A percentile compares a stretch with the other conserved stretches of the same genome.
phyloP scores from a whole-genome alignment of 2,797 vertebrate species.

The Gouania willdenowi region DNA sequence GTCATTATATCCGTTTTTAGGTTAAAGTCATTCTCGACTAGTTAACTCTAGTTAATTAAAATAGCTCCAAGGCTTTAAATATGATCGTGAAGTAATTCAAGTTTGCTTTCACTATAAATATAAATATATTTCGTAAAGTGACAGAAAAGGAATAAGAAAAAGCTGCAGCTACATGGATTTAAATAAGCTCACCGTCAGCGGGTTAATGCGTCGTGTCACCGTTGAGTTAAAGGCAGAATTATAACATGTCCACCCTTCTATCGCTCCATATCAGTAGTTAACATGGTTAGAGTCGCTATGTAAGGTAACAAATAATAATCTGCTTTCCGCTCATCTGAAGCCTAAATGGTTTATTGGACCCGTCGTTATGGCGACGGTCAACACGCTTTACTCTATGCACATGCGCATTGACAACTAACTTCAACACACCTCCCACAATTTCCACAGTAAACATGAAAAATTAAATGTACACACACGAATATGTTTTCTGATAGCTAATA shows the following conservation, averaged over 20 bases:
- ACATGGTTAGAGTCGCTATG: slow-evolving; percentile 1
- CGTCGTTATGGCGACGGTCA: slow-evolving; percentile 74
- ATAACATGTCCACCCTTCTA: not conserved
- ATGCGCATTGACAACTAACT: no score
- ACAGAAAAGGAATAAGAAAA: no score
- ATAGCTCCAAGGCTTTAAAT: no score
- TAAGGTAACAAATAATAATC: slow-evolving; percentile 63
- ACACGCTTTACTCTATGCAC: slow-evolving; percentile 61
- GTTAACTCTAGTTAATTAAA: no score
- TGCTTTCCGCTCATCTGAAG: slow-evolving; percentile 29
- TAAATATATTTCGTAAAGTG: no score
- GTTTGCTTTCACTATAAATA: no score
- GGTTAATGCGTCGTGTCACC: slow-evolving; percentile 1
- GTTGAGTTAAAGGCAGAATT: not conserved
- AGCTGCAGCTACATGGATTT: no score
- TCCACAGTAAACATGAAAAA: not conserved
- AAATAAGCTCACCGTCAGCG: slow-evolving; percentile 45
- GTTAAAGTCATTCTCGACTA: no score
- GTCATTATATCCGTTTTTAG: no score
- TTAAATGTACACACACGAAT: not conserved
- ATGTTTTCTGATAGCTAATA: no score
- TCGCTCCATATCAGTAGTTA: slow-evolving; percentile 16
- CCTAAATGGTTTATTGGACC: slow-evolving; percentile 55
- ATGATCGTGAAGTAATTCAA: no score
- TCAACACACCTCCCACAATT: not conserved